Evolutionary conservation across 2,888 invertebrate species (phyloP).

Genomic region (Xylocampa areola): DNA sequence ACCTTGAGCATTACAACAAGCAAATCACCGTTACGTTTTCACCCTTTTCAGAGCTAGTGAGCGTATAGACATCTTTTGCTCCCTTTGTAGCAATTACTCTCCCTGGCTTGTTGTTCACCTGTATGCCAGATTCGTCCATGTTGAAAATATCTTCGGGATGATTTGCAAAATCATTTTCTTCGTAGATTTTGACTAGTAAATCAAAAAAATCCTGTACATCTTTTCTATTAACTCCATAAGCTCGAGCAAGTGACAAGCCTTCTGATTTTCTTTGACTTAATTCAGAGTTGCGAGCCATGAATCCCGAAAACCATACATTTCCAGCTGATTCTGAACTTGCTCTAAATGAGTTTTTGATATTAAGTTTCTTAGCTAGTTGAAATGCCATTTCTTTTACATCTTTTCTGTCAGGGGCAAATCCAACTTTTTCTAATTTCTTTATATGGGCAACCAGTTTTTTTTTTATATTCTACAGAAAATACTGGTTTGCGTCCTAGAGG

Average conservation of each 20-base stretch:
- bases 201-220: slow-evolving; percentile 59
- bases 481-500: no score
- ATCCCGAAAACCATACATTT: slow-evolving; percentile 34
- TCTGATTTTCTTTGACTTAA: slow-evolving; percentile 58
- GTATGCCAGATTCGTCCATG: slow-evolving; percentile 70
- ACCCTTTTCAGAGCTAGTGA: slow-evolving; percentile 42
- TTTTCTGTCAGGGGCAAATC: no score
- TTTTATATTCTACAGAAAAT: no score
- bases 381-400: no score
- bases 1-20: slow-evolving; percentile 68
- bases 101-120: slow-evolving; percentile 68
- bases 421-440: no score
- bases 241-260: slow-evolving; percentile 60
- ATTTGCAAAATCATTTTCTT: slow-evolving; percentile 56
- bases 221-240: slow-evolving; percentile 57
- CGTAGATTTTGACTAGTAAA: slow-evolving; percentile 45
- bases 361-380: no score
- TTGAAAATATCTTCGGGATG: slow-evolving; percentile 67
- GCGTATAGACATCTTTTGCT: slow-evolving; percentile 42
- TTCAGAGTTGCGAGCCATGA: slow-evolving; percentile 15
- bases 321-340: slow-evolving; percentile 22
- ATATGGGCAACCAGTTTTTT: no score
- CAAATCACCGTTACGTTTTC: slow-evolving; percentile 64
- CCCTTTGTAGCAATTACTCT: slow-evolving; percentile 68
- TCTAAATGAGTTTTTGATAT: no score